These are phyloP conservation scores for Chelon auratus DNA, from an alignment of 2,797 vertebrate genomes.

Conservation along the genomic window DNA sequence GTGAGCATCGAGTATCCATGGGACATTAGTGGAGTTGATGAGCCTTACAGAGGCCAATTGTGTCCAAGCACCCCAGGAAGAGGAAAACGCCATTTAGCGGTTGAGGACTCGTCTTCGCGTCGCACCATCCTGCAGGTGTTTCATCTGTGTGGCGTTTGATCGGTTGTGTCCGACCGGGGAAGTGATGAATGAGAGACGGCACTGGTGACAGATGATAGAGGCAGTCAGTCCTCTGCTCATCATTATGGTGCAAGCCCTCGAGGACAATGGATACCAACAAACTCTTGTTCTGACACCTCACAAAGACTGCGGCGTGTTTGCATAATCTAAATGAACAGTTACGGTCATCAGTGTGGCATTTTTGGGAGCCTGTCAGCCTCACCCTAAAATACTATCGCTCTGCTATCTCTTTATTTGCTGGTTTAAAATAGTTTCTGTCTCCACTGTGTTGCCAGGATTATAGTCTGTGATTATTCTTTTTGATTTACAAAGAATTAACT, in stretches of 20 bases:
- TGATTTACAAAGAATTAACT: not conserved
- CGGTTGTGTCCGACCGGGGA: constrained; percentile 31
- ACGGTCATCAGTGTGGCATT: constrained; percentile 54
- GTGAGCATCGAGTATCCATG: constrained; percentile 56
- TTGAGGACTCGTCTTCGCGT: constrained; percentile 26
- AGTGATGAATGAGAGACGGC: constrained; percentile 57
- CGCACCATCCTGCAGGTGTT: constrained; percentile 54
- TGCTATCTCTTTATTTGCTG: constrained; percentile 5
- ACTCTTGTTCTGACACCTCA: constrained; percentile 47
- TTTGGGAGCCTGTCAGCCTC: constrained; percentile 30
- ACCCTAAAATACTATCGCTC: constrained; percentile 13
- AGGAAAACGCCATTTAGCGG: constrained; percentile 39
- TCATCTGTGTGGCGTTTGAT: constrained; percentile 48
- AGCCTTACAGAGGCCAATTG: constrained; percentile 76
- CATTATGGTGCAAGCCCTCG: constrained; percentile 56
- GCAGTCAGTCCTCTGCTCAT: constrained; percentile 56
- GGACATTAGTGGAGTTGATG: constrained; percentile 78
- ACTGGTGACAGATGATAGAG: constrained; percentile 65
- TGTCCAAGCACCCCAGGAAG: constrained; percentile 58
- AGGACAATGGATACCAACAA: constrained; percentile 56
- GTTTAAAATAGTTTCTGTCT: constrained; percentile 25
- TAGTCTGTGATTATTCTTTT: not conserved
- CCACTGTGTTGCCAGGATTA: not conserved
- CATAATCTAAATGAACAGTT: constrained; percentile 71
- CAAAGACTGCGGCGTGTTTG: constrained; percentile 66